Percentiles rank a stretch among this genome's conserved stretches.
Evolutionary conservation across 2,797 vertebrate species (phyloP).

Genomic region (Urosaurus nigricauda): DNA sequence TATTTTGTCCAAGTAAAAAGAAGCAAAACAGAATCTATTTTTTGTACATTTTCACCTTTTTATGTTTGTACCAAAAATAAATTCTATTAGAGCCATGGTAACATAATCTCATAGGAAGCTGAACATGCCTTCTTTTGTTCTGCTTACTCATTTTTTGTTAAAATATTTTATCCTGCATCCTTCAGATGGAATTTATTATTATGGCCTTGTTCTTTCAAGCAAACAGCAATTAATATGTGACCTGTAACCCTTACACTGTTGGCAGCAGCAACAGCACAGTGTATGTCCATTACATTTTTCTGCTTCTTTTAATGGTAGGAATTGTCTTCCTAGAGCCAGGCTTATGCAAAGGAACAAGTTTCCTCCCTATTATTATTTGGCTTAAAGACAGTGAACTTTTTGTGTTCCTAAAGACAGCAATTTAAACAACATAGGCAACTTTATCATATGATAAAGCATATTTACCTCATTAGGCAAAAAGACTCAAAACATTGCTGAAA

Average conservation of each 20-base stretch:
- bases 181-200: conserved; percentile 24
- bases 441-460: neutral
- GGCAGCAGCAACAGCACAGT: conserved; percentile 23
- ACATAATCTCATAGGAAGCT: neutral
- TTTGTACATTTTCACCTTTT: neutral
- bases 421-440: conserved; percentile 21
- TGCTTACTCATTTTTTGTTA: neutral
- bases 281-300: conserved; percentile 22
- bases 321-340: conserved; percentile 52
- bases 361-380: conserved; percentile 17
- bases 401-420: neutral
- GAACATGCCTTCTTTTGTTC: no score
- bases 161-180: conserved; percentile 34
- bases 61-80: conserved; percentile 9
- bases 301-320: conserved; percentile 9
- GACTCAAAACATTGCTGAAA: neutral
- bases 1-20: neutral
- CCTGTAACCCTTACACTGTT: conserved; percentile 42
- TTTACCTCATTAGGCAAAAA: neutral
- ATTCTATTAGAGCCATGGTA: conserved; percentile 8
- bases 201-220: conserved; percentile 31
- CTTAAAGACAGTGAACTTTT: conserved; percentile 48
- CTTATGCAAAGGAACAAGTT: conserved; percentile 31
- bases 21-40: neutral
- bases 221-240: conserved; percentile 31